Evolutionary conservation across 2,888 invertebrate genomes (phyloP).

Genomic region (Stenurella melanura): DNA sequence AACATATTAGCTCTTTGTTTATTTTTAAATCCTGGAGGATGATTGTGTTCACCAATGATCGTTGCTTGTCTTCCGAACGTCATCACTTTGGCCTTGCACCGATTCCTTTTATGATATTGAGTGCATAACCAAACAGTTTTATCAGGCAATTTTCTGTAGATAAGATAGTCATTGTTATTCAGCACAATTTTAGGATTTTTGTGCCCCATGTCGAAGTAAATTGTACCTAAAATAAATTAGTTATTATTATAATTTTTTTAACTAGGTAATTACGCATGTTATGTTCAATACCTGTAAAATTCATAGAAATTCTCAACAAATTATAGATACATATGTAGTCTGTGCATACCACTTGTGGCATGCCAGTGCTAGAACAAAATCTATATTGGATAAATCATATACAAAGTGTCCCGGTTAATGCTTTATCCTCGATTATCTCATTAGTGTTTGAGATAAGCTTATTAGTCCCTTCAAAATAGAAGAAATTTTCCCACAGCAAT

Average conservation of each 20-base stretch:
- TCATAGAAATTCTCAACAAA: no score
- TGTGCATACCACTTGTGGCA: no score
- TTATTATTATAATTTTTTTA: neutral
- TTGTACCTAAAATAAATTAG: constrained; percentile 51
- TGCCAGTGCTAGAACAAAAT: no score
- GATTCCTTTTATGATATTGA: constrained; percentile 53
- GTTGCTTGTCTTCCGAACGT: constrained; percentile 52
- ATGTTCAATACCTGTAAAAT: no score
- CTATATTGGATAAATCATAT: no score
- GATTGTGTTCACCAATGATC: constrained; percentile 54
- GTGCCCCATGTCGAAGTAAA: constrained; percentile 57
- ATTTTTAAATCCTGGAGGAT: constrained; percentile 46
- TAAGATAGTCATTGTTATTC: constrained; percentile 54
- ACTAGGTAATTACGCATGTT: no score
- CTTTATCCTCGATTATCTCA: no score
- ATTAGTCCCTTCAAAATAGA: no score
- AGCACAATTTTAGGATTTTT: constrained; percentile 61
- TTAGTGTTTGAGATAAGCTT: no score
- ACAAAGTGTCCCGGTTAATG: no score
- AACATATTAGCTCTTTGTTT: constrained; percentile 45
- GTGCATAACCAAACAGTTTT: constrained; percentile 59
- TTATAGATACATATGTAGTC: no score
- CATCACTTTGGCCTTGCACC: constrained; percentile 57
- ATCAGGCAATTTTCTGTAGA: constrained; percentile 54
- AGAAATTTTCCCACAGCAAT: no score